Evolutionary conservation across 1,140 invertebrate genomes (phyloP), one percentile per base, ranked within the genome.

Genomic region (Chymomyza costata): DNA sequence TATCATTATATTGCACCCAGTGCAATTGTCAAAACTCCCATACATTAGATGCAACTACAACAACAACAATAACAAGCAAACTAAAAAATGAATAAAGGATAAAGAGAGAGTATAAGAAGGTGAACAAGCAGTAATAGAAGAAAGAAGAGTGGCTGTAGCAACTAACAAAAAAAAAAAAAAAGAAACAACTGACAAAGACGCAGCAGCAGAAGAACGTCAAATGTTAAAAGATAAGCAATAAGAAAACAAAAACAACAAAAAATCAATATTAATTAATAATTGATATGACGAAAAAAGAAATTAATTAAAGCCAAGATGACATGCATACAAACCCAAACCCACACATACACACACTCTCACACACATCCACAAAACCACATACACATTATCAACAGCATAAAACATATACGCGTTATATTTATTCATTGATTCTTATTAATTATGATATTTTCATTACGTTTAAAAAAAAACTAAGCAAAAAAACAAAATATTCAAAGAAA

Each of bases 1-100:
- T 96, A 94, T 88, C 94, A 95, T 86, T 95, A 95, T 89, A 93
- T 96, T 86, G 92, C 94, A 65, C 94, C 94, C 45, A 95, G 94
- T 88, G 93, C 95, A 89, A 95, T 96, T 86, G 93, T 96, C 73
- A 95, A 95, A 87, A 93, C 94, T 58, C 93, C 93, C 65, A 94
- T 95, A 84, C 94, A 96, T 89, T 95, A 93, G 92, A 87, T 86
- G 64, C 57, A 59, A 57, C 52, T 44, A 19, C 11, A 59, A 43
- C 28, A 6, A 35, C n/a, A 61, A 61, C 50, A 57, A 64, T 41
- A 64, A 59, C 60, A 51, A 61, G 10, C 43, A 40, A 28, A 52
- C 18, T 54, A 50, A 16, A 51, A 28, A 28, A 28, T 6, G 10
- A 28, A 28, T 37, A 44, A 46, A 56, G 39, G 46, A 17, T 37